Evolutionary conservation across 1,140 invertebrate species (phyloP), one percentile per base, ranked within the genome.

Genomic region (Brachionus koreanus): DNA sequence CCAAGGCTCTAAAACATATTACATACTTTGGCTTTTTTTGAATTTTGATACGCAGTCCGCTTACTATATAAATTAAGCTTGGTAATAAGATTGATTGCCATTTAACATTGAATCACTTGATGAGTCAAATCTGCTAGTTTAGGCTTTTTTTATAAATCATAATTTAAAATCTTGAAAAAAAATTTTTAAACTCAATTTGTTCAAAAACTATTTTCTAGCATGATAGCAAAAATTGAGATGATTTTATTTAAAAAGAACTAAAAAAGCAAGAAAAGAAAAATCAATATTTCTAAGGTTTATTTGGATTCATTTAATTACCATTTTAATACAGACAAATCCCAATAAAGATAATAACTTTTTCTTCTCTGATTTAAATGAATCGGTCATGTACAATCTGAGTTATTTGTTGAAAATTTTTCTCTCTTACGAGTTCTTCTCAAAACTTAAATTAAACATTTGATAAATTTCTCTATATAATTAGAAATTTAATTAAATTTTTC

Each of bases 201-300:
- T 19, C n/a, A 19, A 19, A 19, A 57, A n/a, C 19, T 7, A 19
- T 57, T 57, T 57, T 19, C 16, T 6, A 19, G 16, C 19, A 57
- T 29, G 29, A 29, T 29, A 29, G 29, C 29, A 29, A 29, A 29
- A 29, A 29, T 29, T 3, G 29, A 29, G 29, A 29, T 29, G 29
- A 29, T 29, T 29, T 29, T 29, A 29, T 29, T 29, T 29, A 39
- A 16, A 35, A 35, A 67, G 5, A 67, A 67, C 25, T 33, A 29
- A 33, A 29, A n/a, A 33, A 13, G 33, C 25, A 35, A 57, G n/a
- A 69, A 19, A 69, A 42, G 16, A 19, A 69, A 69, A 69, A 69
- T 69, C 65, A 69, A 69, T 69, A 69, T 69, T 69, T 69, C 10
- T 39, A 69, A 69, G 65, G 65, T 69, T 69, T 35, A 39, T 69